Evolutionary conservation across 1,140 invertebrate species (phyloP).

Genomic region (Ganaspis sp.): DNA sequence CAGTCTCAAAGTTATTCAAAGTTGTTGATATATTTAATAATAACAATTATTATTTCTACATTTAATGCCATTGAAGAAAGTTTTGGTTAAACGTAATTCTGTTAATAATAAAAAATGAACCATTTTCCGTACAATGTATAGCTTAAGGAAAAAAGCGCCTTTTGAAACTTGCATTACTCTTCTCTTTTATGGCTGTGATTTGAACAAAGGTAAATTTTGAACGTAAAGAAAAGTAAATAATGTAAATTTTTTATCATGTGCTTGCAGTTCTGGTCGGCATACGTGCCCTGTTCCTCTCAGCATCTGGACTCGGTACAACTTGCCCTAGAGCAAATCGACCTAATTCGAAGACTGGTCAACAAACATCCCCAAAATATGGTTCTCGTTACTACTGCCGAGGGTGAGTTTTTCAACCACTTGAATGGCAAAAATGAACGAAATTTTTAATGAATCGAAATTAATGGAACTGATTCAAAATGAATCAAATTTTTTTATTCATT

Average conservation of each 20-base stretch:
- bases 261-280: conserved; percentile 86
- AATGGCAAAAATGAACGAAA: background rate
- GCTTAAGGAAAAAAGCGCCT: too few relatives aligned
- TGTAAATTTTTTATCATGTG: conserved; percentile 11
- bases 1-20: too few relatives aligned
- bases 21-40: too few relatives aligned
- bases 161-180: background rate
- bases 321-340: conserved; percentile 92
- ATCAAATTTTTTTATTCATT: too few relatives aligned
- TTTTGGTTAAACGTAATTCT: too few relatives aligned
- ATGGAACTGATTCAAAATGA: too few relatives aligned
- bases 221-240: background rate
- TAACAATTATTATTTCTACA: background rate
- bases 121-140: background rate
- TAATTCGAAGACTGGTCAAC: conserved; percentile 90
- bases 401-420: conserved; percentile 64
- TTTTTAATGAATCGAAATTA: too few relatives aligned
- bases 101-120: too few relatives aligned
- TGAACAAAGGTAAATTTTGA: background rate
- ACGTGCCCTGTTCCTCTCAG: conserved; percentile 88
- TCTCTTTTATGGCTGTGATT: background rate
- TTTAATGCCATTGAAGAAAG: too few relatives aligned
- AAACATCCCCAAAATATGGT: conserved; percentile 83
- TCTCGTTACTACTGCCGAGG: conserved; percentile 83
- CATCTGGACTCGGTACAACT: conserved; percentile 90